Percentiles rank a stretch among this genome's conserved stretches.
phyloP scores from a whole-genome alignment of 2,113 vertebrate species.

The Dicerorhinus sumatrensis region DNA sequence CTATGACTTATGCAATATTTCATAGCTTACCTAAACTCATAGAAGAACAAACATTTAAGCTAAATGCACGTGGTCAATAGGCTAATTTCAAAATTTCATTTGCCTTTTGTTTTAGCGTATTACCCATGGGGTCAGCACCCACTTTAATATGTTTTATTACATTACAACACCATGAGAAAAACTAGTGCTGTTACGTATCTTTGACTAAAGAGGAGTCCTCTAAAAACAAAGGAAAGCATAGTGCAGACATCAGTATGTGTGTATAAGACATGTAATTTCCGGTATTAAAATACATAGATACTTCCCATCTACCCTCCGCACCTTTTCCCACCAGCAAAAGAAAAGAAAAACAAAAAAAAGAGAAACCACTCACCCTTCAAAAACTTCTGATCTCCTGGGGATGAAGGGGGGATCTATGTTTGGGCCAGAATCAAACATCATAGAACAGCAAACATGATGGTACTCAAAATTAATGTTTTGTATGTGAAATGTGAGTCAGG shows the following conservation, averaged over 20 bases:
- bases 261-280: not conserved
- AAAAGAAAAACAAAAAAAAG: not conserved
- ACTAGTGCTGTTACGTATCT: not conserved
- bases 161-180: not conserved
- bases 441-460: accelerated
- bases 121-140: accelerated
- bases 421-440: not conserved
- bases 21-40: not conserved
- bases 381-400: too few relatives aligned
- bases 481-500: not conserved
- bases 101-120: not conserved
- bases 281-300: not conserved
- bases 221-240: not conserved
- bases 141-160: not conserved
- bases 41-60: not conserved
- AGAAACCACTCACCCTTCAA: too few relatives aligned
- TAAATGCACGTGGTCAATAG: not conserved
- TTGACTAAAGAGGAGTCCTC: not conserved
- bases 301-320: too few relatives aligned
- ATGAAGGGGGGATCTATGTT: not conserved
- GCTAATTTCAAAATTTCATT: not conserved
- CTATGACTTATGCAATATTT: not conserved
- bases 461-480: not conserved
- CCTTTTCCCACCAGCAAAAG: not conserved
- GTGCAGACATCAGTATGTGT: not conserved